Conservation (phyloP, 1,140 invertebrate species). For the Lepidurus couesii region DNA sequence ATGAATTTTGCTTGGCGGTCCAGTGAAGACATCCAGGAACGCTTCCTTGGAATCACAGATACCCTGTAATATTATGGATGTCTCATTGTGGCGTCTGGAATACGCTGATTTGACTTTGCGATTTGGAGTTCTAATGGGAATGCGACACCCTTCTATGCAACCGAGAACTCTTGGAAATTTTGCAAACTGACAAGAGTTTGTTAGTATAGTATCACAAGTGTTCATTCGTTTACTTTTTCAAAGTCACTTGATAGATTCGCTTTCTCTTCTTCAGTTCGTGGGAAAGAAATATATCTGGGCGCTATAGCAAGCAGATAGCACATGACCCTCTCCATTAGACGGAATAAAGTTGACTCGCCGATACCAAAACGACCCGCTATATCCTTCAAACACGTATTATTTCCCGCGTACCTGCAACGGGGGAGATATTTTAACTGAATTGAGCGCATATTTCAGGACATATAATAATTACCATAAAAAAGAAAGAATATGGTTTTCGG, state of each 20-base stretch:
- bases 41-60: not conserved
- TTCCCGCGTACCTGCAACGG: not conserved
- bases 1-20: not conserved
- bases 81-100: not conserved
- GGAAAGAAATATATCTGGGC: not conserved
- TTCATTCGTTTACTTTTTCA: not conserved
- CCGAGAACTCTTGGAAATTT: conserved; percentile 1
- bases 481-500: not conserved
- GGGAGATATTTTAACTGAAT: not conserved
- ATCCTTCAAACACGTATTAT: not conserved
- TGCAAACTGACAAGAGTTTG: not conserved
- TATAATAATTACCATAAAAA: not conserved
- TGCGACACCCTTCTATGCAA: not conserved
- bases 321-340: not conserved
- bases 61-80: not conserved
- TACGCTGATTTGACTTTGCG: not conserved
- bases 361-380: not conserved
- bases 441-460: not conserved
- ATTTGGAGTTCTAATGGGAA: not conserved
- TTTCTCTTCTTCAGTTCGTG: not conserved
- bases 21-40: not conserved
- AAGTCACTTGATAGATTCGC: not conserved
- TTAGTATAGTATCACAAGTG: not conserved
- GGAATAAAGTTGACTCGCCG: not conserved
- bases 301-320: not conserved